These are phyloP conservation scores for Heliocidaris tuberculata DNA, from an alignment of 35 echinoderm and acorn worm species.

Conservation along the genomic window DNA sequence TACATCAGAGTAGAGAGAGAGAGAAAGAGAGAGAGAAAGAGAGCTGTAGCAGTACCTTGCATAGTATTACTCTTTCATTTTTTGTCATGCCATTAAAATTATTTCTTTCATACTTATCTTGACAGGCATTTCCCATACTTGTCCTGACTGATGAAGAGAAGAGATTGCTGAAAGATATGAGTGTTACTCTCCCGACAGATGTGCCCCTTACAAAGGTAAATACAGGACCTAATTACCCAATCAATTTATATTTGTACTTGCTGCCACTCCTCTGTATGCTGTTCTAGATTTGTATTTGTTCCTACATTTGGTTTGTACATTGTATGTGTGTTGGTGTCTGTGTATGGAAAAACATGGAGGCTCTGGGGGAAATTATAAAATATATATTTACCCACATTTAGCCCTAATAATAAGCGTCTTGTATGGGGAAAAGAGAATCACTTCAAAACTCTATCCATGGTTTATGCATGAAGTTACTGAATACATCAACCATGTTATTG, in stretches of 20 bases:
- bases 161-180: constrained; percentile 81
- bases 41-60: neutral
- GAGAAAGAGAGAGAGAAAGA: neutral
- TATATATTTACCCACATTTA: no score
- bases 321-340: neutral
- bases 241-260: neutral
- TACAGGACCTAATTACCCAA: neutral
- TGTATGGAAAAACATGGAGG: no score
- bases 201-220: constrained; percentile 92
- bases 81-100: neutral
- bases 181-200: constrained; percentile 72
- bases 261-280: neutral
- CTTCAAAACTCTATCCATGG: no score
- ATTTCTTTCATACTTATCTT: constrained; percentile 35
- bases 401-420: no score
- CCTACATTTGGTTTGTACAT: neutral
- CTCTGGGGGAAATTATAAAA: no score
- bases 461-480: no score
- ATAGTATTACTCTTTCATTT: neutral
- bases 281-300: neutral
- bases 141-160: constrained; percentile 74
- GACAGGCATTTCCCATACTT: constrained; percentile 68
- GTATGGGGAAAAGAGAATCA: no score
- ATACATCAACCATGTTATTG: no score
- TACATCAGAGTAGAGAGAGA: no score